Evolutionary conservation across 2,888 invertebrate genomes (phyloP).

Genomic region (Apomyelois bistriatella): DNA sequence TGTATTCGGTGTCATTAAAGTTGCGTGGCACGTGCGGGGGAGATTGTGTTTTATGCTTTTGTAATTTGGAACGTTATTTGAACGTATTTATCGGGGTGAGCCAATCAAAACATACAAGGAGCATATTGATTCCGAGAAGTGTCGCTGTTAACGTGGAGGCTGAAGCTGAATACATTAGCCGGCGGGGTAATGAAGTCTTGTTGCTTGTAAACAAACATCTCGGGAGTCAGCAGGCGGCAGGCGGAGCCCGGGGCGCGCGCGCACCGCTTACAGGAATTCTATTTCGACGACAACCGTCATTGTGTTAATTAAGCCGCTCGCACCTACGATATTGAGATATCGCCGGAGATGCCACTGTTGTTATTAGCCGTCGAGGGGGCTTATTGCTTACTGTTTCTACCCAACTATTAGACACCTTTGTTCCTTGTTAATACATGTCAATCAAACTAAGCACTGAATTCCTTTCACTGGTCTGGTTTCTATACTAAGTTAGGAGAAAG

Average conservation of each 20-base stretch:
- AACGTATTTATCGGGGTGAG: constrained; percentile 47
- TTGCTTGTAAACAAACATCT: constrained; percentile 78
- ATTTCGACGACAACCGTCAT: constrained; percentile 76
- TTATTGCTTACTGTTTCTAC: constrained; percentile 66
- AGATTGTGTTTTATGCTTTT: constrained; percentile 56
- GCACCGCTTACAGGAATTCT: constrained; percentile 76
- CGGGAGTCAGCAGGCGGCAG: constrained; percentile 33
- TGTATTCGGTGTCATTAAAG: constrained; percentile 77
- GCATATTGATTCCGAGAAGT: constrained; percentile 81
- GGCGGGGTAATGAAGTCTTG: constrained; percentile 80
- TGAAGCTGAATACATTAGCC: constrained; percentile 81
- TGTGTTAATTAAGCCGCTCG: constrained; percentile 76
- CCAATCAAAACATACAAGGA: constrained; percentile 80
- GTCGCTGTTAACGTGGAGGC: constrained; percentile 80
- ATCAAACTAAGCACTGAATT: background rate
- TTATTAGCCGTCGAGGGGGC: constrained; percentile 70
- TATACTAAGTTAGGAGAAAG: background rate
- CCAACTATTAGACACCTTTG: constrained; percentile 30
- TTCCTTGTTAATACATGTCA: constrained; percentile 8
- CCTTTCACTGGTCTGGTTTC: background rate
- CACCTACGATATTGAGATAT: constrained; percentile 79
- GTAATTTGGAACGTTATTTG: constrained; percentile 49
- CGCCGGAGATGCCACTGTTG: constrained; percentile 69
- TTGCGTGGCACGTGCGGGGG: constrained; percentile 36
- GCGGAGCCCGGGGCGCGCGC: constrained; percentile 60